Percentiles rank a stretch among this genome's conserved stretches.
Conservation (phyloP, 2,888 invertebrate genomes). For the Heliconius hortense region DNA sequence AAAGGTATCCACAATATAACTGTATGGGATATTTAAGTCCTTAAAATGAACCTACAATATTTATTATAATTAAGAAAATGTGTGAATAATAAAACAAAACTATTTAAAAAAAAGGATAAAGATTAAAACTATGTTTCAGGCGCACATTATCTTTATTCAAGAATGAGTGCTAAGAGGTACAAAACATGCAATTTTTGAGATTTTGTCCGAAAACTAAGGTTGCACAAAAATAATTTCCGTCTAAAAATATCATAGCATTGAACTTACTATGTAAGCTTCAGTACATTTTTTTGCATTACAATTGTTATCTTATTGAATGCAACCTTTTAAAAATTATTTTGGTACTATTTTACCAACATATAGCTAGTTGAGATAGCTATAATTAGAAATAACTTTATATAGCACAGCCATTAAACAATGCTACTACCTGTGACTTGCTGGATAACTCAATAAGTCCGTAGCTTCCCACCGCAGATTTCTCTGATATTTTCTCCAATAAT, state of each 20-base stretch:
- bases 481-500: slow-evolving; percentile 50
- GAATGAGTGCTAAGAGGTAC: slow-evolving; percentile 63
- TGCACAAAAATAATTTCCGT: slow-evolving; percentile 48
- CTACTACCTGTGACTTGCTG: slow-evolving; percentile 62
- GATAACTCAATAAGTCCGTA: slow-evolving; percentile 48
- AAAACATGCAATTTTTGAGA: slow-evolving; percentile 65
- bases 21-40: neutral
- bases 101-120: neutral
- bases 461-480: slow-evolving; percentile 47
- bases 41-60: neutral
- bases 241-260: slow-evolving; percentile 19
- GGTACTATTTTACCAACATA: slow-evolving; percentile 31
- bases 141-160: slow-evolving; percentile 69
- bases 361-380: slow-evolving; percentile 42
- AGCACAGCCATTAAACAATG: slow-evolving; percentile 70
- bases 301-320: slow-evolving; percentile 22
- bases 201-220: slow-evolving; percentile 55
- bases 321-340: slow-evolving; percentile 32
- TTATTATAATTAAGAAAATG: neutral
- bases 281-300: slow-evolving; percentile 5
- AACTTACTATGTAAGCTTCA: slow-evolving; percentile 22
- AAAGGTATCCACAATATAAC: no score
- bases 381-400: slow-evolving; percentile 42
- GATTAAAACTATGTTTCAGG: slow-evolving; percentile 48
- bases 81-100: neutral